Base-by-base conservation (phyloP, 1,140 invertebrate species). In the Acyrthosiphon pisum region DNA sequence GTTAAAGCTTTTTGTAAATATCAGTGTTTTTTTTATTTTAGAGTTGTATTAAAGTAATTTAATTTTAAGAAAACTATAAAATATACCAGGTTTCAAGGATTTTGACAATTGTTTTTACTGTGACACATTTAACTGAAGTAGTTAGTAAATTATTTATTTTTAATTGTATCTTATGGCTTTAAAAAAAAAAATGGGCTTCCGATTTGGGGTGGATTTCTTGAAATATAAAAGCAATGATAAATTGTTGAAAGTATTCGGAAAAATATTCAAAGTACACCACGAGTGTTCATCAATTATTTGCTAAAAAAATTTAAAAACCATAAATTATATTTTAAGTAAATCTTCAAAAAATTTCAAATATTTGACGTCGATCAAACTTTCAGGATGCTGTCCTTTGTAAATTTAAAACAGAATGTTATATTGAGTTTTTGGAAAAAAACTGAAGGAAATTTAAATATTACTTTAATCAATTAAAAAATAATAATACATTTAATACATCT, bases 1-100 rank as follows among this genome's bases (percentile, higher is more conserved):
- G n/a, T 18, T 90, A 30, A 44, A 90, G 26, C 23, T 68, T 44
- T 90, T 90, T 41, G 14, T 60, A 90, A 90, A 90, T 44, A 44
- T 60, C 35, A 68, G 14, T 30, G 48, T 50, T 88, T 50, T 88
- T 8, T 30, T 60, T 20, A 44, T 68, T 44, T 68, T 44, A 37
- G 35, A 89, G 23, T 35, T 37, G 20, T 56, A 41, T 23, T 44
- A 20, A 60, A 60, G n/a, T 56, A 56, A 56, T 56, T 56, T 56
- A 30, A 89, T 89, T 89, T 89, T 23, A 53, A 22, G 35, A 89
- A 53, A 50, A 50, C 20, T 35, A 88, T 86, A 14, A 86, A 86
- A 37, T 46, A 86, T 86, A 86, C 26, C 11, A 26, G 44, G 44
- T 4, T 50, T 48, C n/a, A 76, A 14, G 14, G 60, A 76, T n/a